A percentile compares a stretch with the other conserved stretches of the same genome.
phyloP scores from a whole-genome alignment of 2,113 vertebrate genomes.

The Origma solitaria region DNA sequence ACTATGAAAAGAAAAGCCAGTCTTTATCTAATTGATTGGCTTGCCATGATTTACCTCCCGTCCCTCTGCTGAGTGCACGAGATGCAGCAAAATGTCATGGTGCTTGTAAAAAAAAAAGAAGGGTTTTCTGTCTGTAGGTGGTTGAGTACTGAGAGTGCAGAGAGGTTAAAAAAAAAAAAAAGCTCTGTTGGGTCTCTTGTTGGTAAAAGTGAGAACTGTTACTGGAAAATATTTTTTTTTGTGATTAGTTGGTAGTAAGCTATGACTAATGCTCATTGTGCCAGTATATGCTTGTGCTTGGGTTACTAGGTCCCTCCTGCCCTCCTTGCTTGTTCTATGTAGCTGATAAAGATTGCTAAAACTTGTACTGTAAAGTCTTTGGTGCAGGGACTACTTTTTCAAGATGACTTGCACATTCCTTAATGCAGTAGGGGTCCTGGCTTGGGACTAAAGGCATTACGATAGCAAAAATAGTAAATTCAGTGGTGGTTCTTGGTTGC shows the following conservation, averaged over 20 bases:
- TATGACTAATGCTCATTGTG: slow-evolving; percentile 39
- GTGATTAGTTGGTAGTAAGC: slow-evolving; percentile 15
- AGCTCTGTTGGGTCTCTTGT: neutral
- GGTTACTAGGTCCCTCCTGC: neutral
- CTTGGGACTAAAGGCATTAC: neutral
- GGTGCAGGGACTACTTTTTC: neutral
- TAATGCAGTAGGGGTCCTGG: neutral
- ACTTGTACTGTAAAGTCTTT: neutral
- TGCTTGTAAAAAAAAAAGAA: neutral
- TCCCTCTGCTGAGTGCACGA: neutral
- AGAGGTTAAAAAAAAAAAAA: neutral
- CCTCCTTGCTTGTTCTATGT: neutral
- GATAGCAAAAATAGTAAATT: slow-evolving; percentile 48
- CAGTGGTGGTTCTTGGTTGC: neutral
- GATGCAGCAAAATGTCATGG: neutral
- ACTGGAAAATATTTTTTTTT: slow-evolving; percentile 32
- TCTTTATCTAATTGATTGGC: neutral
- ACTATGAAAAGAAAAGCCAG: neutral
- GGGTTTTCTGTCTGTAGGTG: neutral
- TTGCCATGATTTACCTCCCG: neutral
- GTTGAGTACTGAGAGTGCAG: neutral
- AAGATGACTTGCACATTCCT: neutral
- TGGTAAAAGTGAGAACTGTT: slow-evolving; percentile 48
- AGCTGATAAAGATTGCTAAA: neutral
- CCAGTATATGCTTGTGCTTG: neutral